Base-by-base conservation (phyloP, 2,113 vertebrate species). In the Gasterosteus nipponicus region DNA sequence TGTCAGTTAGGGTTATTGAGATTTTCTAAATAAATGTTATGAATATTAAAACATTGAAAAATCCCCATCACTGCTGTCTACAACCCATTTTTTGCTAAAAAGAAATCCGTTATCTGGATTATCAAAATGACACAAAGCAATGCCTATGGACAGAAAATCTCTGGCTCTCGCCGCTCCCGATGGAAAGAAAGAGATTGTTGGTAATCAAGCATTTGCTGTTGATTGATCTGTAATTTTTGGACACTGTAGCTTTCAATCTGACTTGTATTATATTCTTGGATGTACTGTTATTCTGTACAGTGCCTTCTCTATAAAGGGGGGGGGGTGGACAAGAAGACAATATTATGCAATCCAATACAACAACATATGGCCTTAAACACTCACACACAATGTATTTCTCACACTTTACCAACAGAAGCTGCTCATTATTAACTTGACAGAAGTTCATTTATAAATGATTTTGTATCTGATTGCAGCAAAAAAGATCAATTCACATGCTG, bases 331-430 rank as follows among this genome's bases (percentile, higher is more conserved):
- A 75, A 76, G 80, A 84, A 74, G 81, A 86, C 73, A 77, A 77
- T 33, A 80, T 91, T 87, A 90, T 63, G 81, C 73, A 88, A 91
- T 86, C 75, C 67, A 74, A 82, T 59, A 76, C 80, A 83, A 78
- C 54, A 78, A 39, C 75, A 79, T 69, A 75, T 42, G 38, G 59
- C 53, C 57, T 65, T 19, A 72, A 38, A 66, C 68, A 49, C 16
- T 51, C 60, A 53, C 58, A 63, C 59, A 69, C 64, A 78, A 67
- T 67, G 58, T 29, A 31, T 29, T 29, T 51, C 26, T 69, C 54
- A 44, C 10, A 38, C 46, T 12, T 39, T 19, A 56, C 19, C 10
- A 75, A 53, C 49, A 59, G 39, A 68, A 44, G 11, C 16, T 62
- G 22, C 42, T n/a, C 26, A 66, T 51, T 9, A 56, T 35, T 14